Conservation (phyloP, 2,888 invertebrate species). For the Aelia acuminata region DNA sequence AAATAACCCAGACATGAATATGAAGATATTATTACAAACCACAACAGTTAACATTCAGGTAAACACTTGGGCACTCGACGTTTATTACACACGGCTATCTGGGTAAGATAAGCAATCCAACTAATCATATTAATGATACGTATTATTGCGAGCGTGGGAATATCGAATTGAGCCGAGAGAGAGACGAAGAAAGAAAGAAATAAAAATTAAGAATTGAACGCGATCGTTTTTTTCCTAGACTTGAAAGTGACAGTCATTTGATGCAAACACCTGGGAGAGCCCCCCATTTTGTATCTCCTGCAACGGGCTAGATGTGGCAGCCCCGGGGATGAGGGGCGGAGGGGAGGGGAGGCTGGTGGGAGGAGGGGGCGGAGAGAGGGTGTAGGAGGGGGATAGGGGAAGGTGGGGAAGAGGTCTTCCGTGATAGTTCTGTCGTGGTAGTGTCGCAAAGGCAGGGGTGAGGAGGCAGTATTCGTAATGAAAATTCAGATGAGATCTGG, state of each 20-base stretch:
- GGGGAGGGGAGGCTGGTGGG: slow-evolving; percentile 40
- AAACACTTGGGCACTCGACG: slow-evolving; percentile 52
- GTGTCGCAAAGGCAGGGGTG: no score
- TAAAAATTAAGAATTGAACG: slow-evolving; percentile 58
- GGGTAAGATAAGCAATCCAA: slow-evolving; percentile 15
- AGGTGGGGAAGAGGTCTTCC: background rate
- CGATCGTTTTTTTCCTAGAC: slow-evolving; percentile 64
- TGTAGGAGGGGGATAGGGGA: slow-evolving; percentile 44
- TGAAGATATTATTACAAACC: slow-evolving; percentile 58
- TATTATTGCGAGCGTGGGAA: slow-evolving; percentile 45
- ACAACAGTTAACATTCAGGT: slow-evolving; percentile 63
- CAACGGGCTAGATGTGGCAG: slow-evolving; percentile 49
- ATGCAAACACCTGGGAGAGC: slow-evolving; percentile 44
- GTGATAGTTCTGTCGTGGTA: no score
- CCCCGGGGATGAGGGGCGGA: slow-evolving; percentile 51
- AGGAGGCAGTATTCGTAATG: no score
- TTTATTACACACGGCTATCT: slow-evolving; percentile 53
- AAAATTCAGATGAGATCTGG: no score
- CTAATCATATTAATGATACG: slow-evolving; percentile 42
- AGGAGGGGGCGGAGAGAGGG: background rate
- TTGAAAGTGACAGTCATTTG: slow-evolving; percentile 59
- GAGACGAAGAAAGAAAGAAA: slow-evolving; percentile 2
- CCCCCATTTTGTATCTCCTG: slow-evolving; percentile 54
- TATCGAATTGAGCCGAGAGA: slow-evolving; percentile 44
- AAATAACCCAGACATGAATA: slow-evolving; percentile 64